Percentiles rank a stretch among this genome's conserved stretches.
phyloP scores from a whole-genome alignment of 2,888 invertebrate species.

The Pristionchus fissidentatus region DNA sequence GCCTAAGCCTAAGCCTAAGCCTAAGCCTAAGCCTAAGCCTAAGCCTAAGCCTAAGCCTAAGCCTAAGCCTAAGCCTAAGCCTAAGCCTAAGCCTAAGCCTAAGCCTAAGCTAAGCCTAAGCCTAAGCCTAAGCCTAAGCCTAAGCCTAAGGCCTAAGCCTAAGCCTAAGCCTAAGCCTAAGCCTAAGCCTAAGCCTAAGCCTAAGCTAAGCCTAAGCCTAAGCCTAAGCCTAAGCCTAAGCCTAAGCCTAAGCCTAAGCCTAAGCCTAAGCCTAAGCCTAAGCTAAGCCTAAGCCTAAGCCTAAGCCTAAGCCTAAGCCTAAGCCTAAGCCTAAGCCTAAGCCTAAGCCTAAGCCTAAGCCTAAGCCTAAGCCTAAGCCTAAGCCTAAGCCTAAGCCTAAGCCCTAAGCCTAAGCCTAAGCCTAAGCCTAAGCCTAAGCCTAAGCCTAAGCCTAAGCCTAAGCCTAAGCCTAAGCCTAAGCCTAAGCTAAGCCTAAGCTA shows the following conservation, averaged over 20 bases:
- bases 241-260: constrained; percentile 52
- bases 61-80: constrained; percentile 52
- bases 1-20: constrained; percentile 52
- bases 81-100: constrained; percentile 52
- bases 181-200: constrained; percentile 52
- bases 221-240: constrained; percentile 52
- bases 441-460: constrained; percentile 54
- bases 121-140: constrained; percentile 52
- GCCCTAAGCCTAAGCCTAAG: constrained; percentile 52
- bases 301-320: constrained; percentile 38
- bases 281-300: constrained; percentile 31
- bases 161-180: constrained; percentile 52
- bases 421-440: constrained; percentile 50
- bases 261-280: constrained; percentile 47
- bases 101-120: constrained; percentile 53
- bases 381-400: constrained; percentile 49
- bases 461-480: constrained; percentile 52
- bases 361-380: constrained; percentile 52
- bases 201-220: constrained; percentile 51
- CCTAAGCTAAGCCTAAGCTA: constrained; percentile 53
- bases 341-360: constrained; percentile 52
- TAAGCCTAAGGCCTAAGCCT: constrained; percentile 53
- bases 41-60: constrained; percentile 53
- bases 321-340: constrained; percentile 51
- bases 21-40: constrained; percentile 52